Base-by-base conservation (phyloP, 2,888 invertebrate species). In the Heliothis peltigera region DNA sequence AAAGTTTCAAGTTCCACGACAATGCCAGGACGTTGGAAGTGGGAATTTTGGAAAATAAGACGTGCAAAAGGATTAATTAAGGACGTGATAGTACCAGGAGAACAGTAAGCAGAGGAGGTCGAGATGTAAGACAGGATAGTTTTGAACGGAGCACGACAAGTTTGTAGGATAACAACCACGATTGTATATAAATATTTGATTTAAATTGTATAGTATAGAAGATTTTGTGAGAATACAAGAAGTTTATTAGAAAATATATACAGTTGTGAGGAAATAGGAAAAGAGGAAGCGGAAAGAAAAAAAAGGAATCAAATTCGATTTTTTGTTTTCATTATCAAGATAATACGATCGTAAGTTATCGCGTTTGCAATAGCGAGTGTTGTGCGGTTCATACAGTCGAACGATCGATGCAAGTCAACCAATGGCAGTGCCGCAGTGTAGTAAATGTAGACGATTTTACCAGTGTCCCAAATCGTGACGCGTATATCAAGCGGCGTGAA, bases 381-480 rank as follows among this genome's bases (percentile, higher is more conserved):
- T 57, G 64, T 69, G 63, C 49, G 53, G 32, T 32, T 62, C 48
- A 64, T 48, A 72, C 58, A 73, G 79, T 81, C 77, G 70, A 82
- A 80, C 73, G 77, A 82, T 61, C 75, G 76, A 75, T 76, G 69
- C 58, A 56, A 70, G 68, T 65, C 49, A 64, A 73, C 78, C 77
- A 80, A 81, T 78, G 81, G 89, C 85, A 80, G 85, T 86, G 89
- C 82, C 87, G 84, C 86, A 89, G 91, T 89, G 88, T 86, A 87
- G 84, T 87, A 88, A 84, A 90, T 89, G 88, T 88, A 82, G 88
- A 89, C 87, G 89, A 88, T 90, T 90, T 94, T 94, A 95, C 94
- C 95, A 95, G 95, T 94, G 93, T 95, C 89, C 94, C 90, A 92
- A 91, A 93, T 87, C 88, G 94, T 95, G 94, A 92, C 93, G 94